These are phyloP conservation scores for human DNA, from an alignment of 2,113 vertebrate species.

Conservation along the genomic window GRCh38 chr5:77947001-77947500, in stretches of 20 bases:
- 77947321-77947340: slow-evolving; percentile 98
- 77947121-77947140: slow-evolving; percentile 69
- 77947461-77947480: slow-evolving; percentile 72
- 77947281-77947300: slow-evolving; percentile 94
- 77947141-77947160: slow-evolving; percentile 88
- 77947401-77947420: slow-evolving; percentile 93
- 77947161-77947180: slow-evolving; percentile 86
- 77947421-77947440: slow-evolving; percentile 90
- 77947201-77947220: slow-evolving; percentile 89
- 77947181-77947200: slow-evolving; percentile 88
- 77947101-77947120: slow-evolving; percentile 61
- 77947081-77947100: neutral
- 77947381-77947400: slow-evolving; percentile 93
- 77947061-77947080: neutral
- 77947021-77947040: slow-evolving; percentile 46
- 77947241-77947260: slow-evolving; percentile 99
- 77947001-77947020: neutral
- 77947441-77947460: slow-evolving; percentile 88
- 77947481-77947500: slow-evolving; percentile 68
- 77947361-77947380: slow-evolving; percentile 94
- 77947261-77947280: slow-evolving; percentile 95
- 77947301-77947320: slow-evolving; percentile 96
- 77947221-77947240: slow-evolving; percentile 92
- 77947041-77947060: slow-evolving; percentile 12
- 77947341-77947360: slow-evolving; percentile 99